These are phyloP conservation scores for Myripristis murdjan DNA, from an alignment of 2,797 vertebrate species.

Conservation along the genomic window DNA sequence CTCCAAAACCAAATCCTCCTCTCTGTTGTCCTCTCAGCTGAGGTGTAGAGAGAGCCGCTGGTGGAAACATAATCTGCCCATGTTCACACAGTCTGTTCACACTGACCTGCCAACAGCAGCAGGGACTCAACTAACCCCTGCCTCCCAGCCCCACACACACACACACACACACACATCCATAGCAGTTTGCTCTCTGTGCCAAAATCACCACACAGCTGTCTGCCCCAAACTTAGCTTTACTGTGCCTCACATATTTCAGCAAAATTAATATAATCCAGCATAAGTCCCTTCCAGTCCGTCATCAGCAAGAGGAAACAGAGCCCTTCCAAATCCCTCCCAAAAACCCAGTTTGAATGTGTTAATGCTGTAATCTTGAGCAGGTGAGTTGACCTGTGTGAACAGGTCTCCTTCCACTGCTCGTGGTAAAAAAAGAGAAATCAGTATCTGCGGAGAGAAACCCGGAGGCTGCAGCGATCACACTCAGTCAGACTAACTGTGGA, in stretches of 20 bases:
- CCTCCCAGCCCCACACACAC: slow-evolving; percentile 8
- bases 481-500: background rate
- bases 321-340: no score
- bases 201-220: slow-evolving; percentile 53
- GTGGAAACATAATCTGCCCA: slow-evolving; percentile 79
- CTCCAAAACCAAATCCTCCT: slow-evolving; percentile 77
- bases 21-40: slow-evolving; percentile 54
- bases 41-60: slow-evolving; percentile 67
- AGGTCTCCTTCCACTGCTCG: no score
- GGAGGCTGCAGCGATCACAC: no score
- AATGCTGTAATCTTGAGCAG: no score
- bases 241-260: slow-evolving; percentile 38
- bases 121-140: slow-evolving; percentile 25
- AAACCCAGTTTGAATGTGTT: no score
- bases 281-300: slow-evolving; percentile 54
- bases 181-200: background rate
- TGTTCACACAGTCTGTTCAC: slow-evolving; percentile 75
- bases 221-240: slow-evolving; percentile 40
- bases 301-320: slow-evolving; percentile 44
- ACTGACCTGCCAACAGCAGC: slow-evolving; percentile 77
- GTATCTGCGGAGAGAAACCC: no score
- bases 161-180: slow-evolving; percentile 22
- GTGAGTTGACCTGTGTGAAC: no score
- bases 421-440: no score
- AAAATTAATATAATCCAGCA: slow-evolving; percentile 54